phyloP scores from a whole-genome alignment of 2,113 vertebrate genomes.

The Cichladusa arquata region DNA sequence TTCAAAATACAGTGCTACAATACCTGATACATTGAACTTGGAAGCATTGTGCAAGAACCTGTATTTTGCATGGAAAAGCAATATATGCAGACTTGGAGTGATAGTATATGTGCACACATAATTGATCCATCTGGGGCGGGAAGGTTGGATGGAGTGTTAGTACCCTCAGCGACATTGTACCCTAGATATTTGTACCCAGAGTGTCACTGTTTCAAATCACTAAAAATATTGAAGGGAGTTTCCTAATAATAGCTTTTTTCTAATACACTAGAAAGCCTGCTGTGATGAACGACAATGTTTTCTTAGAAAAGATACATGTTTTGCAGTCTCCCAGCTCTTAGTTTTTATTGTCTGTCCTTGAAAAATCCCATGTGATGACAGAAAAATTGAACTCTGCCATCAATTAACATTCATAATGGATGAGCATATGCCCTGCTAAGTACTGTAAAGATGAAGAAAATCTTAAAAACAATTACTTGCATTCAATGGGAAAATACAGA shows the following conservation, averaged over 20 bases:
- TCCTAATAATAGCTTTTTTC: neutral
- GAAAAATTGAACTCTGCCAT: conserved; percentile 35
- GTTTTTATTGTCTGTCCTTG: neutral
- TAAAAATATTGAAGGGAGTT: neutral
- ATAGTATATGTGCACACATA: neutral
- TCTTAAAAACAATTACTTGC: neutral
- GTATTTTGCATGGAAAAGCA: neutral
- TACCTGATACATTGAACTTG: neutral
- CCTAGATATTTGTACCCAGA: neutral
- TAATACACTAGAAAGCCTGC: neutral
- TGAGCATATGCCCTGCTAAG: neutral
- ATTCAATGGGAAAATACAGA: neutral
- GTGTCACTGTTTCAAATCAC: neutral
- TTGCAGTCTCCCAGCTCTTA: neutral
- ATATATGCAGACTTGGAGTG: neutral
- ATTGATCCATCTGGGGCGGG: neutral
- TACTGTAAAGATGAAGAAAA: neutral
- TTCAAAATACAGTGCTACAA: neutral
- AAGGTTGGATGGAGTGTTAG: neutral
- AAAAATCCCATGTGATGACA: neutral
- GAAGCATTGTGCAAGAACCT: neutral
- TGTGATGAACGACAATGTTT: conserved; percentile 4
- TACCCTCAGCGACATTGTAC: neutral
- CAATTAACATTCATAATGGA: conserved; percentile 17
- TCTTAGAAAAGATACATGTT: neutral